Base-by-base conservation (phyloP, 2,113 vertebrate species). In the Pterophyllum scalare region DNA sequence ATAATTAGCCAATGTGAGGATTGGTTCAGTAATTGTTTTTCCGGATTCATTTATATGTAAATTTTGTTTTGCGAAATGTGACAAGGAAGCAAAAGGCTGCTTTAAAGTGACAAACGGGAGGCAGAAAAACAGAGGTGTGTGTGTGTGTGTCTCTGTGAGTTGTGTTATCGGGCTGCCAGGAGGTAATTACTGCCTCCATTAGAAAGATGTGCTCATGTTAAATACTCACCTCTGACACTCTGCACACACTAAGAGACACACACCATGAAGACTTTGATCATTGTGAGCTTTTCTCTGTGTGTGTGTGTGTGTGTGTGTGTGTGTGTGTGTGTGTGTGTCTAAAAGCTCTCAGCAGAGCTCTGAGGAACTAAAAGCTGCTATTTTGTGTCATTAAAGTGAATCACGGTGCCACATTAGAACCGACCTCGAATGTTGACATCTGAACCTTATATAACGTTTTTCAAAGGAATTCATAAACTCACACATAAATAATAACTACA, bases 191-290 rank as follows among this genome's bases (percentile, higher is more conserved):
- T 65, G 38, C 64, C 75, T 84, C 64, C 79, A 88, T 84, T 84
- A 81, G 74, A 88, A 81, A 75, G 49, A 65, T 75, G 82, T 75
- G 76, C 64, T 81, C 79, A 75, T 79, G 86, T 81, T 81, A 78
- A 88, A 88, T 56, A 65, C 54, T 81, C 78, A 81, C 82, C 82
- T 84, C 61, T 87, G 78, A 84, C 86, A 84, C 77, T 56, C 33
- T 17, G n/a, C 57, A 80, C 26, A 49, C 59, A 59, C 38, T 46
- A 7, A 75, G 54, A 78, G 7, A 20, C 61, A 40, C 65, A 70
- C 64, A 49, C 40, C 9, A 17, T 58, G n/a, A 67, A 59, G 64
- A 61, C 80, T 70, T 67, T 67, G 52, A 80, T 70, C 19, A 58
- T 4, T 11, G 9, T 19, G 17, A 35, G 9, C 15, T 61, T 20